These are phyloP conservation scores for Phainopepla nitens DNA, from an alignment of 2,113 vertebrate species.

Conservation along the genomic window DNA sequence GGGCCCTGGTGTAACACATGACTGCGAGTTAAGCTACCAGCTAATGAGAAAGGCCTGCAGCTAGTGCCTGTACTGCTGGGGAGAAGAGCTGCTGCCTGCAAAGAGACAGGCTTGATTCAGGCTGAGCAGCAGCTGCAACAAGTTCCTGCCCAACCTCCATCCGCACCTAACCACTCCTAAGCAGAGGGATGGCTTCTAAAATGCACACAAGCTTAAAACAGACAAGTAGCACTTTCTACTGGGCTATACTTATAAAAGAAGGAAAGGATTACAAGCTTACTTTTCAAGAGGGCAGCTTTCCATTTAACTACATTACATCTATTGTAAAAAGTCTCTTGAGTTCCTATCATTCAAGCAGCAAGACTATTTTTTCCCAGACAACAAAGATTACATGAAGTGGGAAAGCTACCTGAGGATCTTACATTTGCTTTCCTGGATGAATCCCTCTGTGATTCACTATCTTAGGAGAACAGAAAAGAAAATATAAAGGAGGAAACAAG, in stretches of 20 bases:
- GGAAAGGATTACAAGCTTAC: not conserved
- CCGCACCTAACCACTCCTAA: not conserved
- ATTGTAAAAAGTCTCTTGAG: not conserved
- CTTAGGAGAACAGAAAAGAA: not conserved
- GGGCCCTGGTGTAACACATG: not conserved
- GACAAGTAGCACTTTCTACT: not conserved
- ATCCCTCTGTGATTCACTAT: not conserved
- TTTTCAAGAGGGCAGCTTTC: not conserved
- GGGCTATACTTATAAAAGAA: not conserved
- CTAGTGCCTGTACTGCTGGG: rapidly evolving
- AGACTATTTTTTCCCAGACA: not conserved
- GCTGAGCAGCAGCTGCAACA: not conserved
- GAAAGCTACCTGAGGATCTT: not conserved
- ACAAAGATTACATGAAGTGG: not conserved
- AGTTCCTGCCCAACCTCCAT: not conserved
- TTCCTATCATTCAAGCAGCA: not conserved
- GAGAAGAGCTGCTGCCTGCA: not conserved
- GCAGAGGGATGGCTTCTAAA: not conserved
- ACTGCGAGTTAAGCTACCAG: not conserved
- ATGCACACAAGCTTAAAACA: not conserved
- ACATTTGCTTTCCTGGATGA: not conserved
- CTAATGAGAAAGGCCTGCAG: not conserved
- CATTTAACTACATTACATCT: not conserved
- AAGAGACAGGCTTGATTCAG: not conserved
- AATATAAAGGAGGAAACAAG: not conserved